phyloP scores from a whole-genome alignment of 1,140 invertebrate species.

The Schlechtendalia chinensis region DNA sequence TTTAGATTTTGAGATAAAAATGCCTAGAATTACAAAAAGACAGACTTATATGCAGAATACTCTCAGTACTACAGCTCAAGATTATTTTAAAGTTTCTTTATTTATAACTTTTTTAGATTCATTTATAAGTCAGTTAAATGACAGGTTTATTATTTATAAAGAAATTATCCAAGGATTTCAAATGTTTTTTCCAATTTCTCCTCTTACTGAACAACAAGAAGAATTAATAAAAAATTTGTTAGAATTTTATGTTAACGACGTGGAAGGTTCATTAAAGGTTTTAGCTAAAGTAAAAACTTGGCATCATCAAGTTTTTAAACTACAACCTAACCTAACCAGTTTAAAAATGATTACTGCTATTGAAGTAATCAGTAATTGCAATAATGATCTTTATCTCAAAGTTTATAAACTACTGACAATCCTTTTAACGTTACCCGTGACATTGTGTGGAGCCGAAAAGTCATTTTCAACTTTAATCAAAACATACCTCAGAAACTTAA shows the following conservation, averaged over 20 bases:
- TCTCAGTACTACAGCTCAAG: neutral
- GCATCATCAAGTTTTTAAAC: neutral
- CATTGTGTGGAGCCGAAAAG: neutral
- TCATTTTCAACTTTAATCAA: slow-evolving; percentile 20
- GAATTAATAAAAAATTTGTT: neutral
- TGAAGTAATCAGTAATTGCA: slow-evolving; percentile 16
- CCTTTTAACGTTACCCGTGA: slow-evolving; percentile 7
- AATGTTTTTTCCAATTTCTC: neutral
- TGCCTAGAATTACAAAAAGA: slow-evolving; percentile 13
- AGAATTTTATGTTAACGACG: neutral
- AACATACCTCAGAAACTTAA: slow-evolving; percentile 4
- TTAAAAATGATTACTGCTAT: slow-evolving; percentile 15
- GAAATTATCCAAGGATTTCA: too few species aligned
- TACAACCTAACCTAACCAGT: neutral
- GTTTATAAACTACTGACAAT: slow-evolving; percentile 9
- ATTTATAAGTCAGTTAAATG: slow-evolving; percentile 7
- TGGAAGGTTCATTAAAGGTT: neutral
- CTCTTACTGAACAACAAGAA: slow-evolving; percentile 5
- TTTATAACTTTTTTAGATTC: neutral
- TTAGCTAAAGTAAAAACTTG: neutral
- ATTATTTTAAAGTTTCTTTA: neutral
- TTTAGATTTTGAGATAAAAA: slow-evolving; percentile 13
- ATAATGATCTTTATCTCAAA: slow-evolving; percentile 4
- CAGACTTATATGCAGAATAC: neutral
- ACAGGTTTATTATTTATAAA: too few species aligned